A percentile compares a stretch with the other conserved stretches of the same genome.
These are phyloP conservation scores for Drosophila rubida DNA, from an alignment of 2,888 invertebrate species.

Conservation along the genomic window DNA sequence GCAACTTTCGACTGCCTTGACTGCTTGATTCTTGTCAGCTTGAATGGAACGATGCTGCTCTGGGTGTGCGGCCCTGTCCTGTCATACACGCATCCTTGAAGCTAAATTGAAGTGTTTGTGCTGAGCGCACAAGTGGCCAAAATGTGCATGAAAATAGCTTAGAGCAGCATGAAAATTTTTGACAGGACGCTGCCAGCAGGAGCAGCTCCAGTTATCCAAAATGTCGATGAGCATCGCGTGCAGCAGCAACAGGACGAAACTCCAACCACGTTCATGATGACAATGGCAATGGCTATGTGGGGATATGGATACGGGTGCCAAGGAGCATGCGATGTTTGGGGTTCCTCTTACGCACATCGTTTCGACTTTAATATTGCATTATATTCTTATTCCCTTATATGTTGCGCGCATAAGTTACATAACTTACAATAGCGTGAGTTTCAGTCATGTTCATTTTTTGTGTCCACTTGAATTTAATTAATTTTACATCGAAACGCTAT, in stretches of 20 bases:
- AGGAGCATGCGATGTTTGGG: background rate
- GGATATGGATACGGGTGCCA: background rate
- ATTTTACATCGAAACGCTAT: too few relatives aligned
- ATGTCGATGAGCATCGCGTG: slow-evolving; percentile 38
- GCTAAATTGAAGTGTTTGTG: slow-evolving; percentile 80
- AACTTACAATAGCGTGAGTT: too few relatives aligned
- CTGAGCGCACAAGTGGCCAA: slow-evolving; percentile 72
- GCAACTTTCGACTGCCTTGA: slow-evolving; percentile 59
- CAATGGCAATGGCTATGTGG: slow-evolving; percentile 38
- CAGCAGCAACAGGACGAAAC: slow-evolving; percentile 35
- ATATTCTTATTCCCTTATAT: slow-evolving; percentile 11
- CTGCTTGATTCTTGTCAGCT: slow-evolving; percentile 57
- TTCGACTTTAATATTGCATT: slow-evolving; percentile 64
- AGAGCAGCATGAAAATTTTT: slow-evolving; percentile 72
- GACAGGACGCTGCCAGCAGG: slow-evolving; percentile 42
- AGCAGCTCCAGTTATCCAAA: slow-evolving; percentile 9
- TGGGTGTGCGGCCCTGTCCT: slow-evolving; percentile 21
- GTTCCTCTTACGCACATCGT: slow-evolving; percentile 64
- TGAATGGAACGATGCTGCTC: slow-evolving; percentile 29
- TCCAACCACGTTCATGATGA: slow-evolving; percentile 37
- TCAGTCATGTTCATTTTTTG: too few relatives aligned
- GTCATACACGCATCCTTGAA: slow-evolving; percentile 65
- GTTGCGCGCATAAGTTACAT: slow-evolving; percentile 39
- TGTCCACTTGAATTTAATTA: too few relatives aligned
- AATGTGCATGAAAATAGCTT: slow-evolving; percentile 79